Evolutionary conservation across 2,888 invertebrate genomes (phyloP), one percentile per base, ranked within the genome.

Genomic region (Amphipoea lucens): DNA sequence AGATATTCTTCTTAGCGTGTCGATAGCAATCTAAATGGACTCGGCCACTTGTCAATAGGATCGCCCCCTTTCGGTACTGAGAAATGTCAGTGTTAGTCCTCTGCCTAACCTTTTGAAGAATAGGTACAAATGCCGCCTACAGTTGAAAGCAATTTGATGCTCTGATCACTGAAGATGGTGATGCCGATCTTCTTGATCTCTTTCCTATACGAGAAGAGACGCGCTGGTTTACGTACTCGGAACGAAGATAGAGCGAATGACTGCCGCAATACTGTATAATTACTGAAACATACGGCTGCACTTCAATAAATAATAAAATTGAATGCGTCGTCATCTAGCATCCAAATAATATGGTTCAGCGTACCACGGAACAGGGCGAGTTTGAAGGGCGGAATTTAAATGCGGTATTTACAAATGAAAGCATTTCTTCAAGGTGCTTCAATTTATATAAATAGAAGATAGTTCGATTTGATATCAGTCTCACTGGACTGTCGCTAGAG

Each of bases 361-460:
- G 82, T 82, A 36, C 63, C 45, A 45, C 20, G 45, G 45, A 2
- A 45, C 45, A 11, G 29, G 29, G 29, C 29, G 29, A 29, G 29
- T 45, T 12, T 12, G 45, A 45, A 11, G 7, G 36, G 17, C 14
- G 45, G 23, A 82, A 67, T 82, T 83, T 70, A 82, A 66, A 29
- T 40, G 17, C 70, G 66, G 83, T 76, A 71, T 76, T 40, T 45
- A 63, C n/a, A 54, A 71, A 76, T 81, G 36, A 68, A 65, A 40
- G 6, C 6, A 45, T 48, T 45, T 57, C 1, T 74, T 23, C 12
- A 51, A 14, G 40, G 29, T 40, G 20, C n/a, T 71, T 48, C 14
- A 29, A n/a, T 42, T 36, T 14, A 83, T 82, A 83, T 82, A 82
- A 82, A 83, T 69, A 83, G 65, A 42, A 20, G 60, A 62, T 29